Conservation (phyloP, 2,888 invertebrate species). For the Spicauda simplicius region DNA sequence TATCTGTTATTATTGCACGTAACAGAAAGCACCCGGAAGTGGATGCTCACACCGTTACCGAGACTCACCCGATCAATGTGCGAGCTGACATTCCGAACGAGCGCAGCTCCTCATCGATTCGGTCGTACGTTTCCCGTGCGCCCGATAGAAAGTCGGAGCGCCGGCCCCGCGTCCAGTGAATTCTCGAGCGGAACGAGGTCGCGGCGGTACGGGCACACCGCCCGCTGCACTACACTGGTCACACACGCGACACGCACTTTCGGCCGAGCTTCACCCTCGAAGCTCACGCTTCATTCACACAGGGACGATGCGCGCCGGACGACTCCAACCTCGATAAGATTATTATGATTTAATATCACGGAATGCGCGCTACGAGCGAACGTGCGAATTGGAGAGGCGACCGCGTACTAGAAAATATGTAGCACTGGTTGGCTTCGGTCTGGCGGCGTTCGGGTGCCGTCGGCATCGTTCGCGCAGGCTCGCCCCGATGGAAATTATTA, state of each 20-base stretch:
- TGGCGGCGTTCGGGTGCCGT: slow-evolving; percentile 58
- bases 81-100: slow-evolving; percentile 66
- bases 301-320: slow-evolving; percentile 46
- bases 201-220: slow-evolving; percentile 59
- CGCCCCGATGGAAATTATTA: slow-evolving; percentile 71
- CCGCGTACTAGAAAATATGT: slow-evolving; percentile 77
- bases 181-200: slow-evolving; percentile 69
- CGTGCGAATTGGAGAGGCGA: slow-evolving; percentile 66
- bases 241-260: slow-evolving; percentile 40
- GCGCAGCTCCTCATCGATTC: slow-evolving; percentile 68
- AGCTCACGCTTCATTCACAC: slow-evolving; percentile 39
- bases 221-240: slow-evolving; percentile 39
- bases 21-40: slow-evolving; percentile 39
- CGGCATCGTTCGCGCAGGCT: slow-evolving; percentile 62
- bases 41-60: slow-evolving; percentile 38
- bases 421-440: slow-evolving; percentile 76
- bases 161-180: slow-evolving; percentile 58
- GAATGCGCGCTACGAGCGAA: slow-evolving; percentile 56
- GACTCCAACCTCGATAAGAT: slow-evolving; percentile 50
- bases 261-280: slow-evolving; percentile 29
- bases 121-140: slow-evolving; percentile 54
- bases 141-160: slow-evolving; percentile 64
- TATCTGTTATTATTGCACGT: slow-evolving; percentile 13
- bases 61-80: slow-evolving; percentile 79
- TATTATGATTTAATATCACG: slow-evolving; percentile 46